Evolutionary conservation across 2,113 vertebrate genomes (phyloP).

Genomic region (Laterallus jamaicensis): DNA sequence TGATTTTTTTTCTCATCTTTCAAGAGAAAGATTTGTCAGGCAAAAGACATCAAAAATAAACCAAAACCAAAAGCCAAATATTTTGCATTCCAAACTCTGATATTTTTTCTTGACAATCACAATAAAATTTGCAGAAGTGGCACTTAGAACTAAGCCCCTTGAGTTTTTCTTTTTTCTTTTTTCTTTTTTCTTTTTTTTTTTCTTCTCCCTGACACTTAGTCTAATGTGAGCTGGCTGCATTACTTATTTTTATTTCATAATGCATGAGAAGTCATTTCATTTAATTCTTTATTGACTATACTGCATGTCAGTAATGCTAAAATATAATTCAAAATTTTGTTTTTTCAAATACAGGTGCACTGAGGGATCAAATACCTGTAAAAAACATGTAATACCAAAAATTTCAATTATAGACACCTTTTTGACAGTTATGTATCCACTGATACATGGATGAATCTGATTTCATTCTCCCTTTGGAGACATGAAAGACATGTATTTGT

Average conservation of each 20-base stretch:
- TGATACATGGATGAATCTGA: neutral
- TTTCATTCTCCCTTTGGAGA: neutral
- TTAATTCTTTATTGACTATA: neutral
- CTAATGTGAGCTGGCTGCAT: neutral
- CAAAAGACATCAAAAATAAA: neutral
- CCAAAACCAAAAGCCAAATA: neutral
- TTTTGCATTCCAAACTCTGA: neutral
- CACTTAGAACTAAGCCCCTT: neutral
- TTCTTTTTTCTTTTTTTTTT: too few species aligned
- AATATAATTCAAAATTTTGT: neutral
- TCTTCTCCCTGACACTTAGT: neutral
- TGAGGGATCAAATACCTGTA: neutral
- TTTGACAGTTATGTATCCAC: neutral
- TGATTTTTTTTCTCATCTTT: neutral
- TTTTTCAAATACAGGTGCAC: neutral
- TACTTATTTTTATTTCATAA: neutral
- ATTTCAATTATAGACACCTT: neutral
- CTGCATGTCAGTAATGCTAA: neutral
- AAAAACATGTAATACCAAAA: neutral
- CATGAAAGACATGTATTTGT: neutral
- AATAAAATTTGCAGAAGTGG: neutral
- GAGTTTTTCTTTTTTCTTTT: too few species aligned
- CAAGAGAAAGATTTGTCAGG: neutral
- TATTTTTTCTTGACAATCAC: neutral
- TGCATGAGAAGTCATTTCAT: accelerated